Percentiles rank a stretch among this genome's conserved stretches.
These are phyloP conservation scores for Phrynocephalus versicolor DNA, from an alignment of 2,113 vertebrate species.

Conservation along the genomic window DNA sequence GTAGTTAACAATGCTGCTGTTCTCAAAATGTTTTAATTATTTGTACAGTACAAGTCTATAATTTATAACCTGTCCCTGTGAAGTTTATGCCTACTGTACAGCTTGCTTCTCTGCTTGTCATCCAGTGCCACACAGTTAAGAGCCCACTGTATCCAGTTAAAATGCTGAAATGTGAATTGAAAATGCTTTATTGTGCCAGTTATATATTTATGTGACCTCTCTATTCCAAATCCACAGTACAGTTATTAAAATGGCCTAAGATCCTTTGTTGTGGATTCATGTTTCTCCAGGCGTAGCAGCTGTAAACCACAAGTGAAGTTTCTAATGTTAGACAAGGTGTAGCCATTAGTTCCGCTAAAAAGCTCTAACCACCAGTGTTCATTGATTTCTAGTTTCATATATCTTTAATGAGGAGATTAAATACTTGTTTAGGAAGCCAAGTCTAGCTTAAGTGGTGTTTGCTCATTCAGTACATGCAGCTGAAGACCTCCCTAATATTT, in stretches of 20 bases:
- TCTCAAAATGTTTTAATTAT: slow-evolving; percentile 43
- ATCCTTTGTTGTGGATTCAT: slow-evolving; percentile 67
- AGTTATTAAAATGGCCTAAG: slow-evolving; percentile 67
- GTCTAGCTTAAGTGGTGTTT: slow-evolving; percentile 87
- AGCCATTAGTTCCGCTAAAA: slow-evolving; percentile 88
- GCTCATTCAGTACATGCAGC: slow-evolving; percentile 74
- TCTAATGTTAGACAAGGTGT: slow-evolving; percentile 93
- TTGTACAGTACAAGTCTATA: slow-evolving; percentile 41
- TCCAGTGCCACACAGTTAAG: slow-evolving; percentile 49
- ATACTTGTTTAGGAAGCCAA: slow-evolving; percentile 97
- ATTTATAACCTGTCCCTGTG: slow-evolving; percentile 48
- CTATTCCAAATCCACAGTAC: slow-evolving; percentile 62
- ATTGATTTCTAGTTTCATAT: slow-evolving; percentile 99
- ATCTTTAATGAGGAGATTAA: slow-evolving; percentile 99
- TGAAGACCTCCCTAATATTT: slow-evolving; percentile 82
- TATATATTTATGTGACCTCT: slow-evolving; percentile 61
- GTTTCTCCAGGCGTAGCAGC: slow-evolving; percentile 77
- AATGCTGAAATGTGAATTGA: slow-evolving; percentile 53
- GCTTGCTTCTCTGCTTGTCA: slow-evolving; percentile 59
- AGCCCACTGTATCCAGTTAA: slow-evolving; percentile 50
- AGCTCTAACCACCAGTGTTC: slow-evolving; percentile 84
- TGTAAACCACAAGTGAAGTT: slow-evolving; percentile 86
- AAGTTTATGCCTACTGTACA: slow-evolving; percentile 45
- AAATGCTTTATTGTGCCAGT: slow-evolving; percentile 54
- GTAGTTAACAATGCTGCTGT: slow-evolving; percentile 31